These are phyloP conservation scores for Drosophila cardini DNA, from an alignment of 1,140 invertebrate genomes.

Conservation along the genomic window DNA sequence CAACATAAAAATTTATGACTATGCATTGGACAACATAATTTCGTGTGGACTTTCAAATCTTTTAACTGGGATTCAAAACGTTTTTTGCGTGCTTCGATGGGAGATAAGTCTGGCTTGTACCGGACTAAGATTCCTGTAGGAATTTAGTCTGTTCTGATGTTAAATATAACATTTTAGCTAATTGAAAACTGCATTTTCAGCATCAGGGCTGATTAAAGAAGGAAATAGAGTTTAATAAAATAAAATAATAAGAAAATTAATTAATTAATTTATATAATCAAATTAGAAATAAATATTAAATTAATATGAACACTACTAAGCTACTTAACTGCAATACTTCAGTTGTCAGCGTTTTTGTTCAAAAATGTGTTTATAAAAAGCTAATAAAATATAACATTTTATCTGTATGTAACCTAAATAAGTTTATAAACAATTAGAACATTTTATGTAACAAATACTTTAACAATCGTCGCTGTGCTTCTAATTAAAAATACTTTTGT, in stretches of 20 bases:
- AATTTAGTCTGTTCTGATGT: background rate
- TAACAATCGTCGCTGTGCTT: too few species aligned
- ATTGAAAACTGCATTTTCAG: constrained; percentile 6
- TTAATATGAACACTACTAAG: too few species aligned
- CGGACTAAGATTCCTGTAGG: constrained; percentile 6
- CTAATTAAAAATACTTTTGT: too few species aligned
- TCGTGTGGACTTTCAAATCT: constrained; percentile 57
- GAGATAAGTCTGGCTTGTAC: constrained; percentile 37
- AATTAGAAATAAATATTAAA: background rate
- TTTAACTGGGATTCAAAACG: constrained; percentile 54
- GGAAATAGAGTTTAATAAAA: background rate
- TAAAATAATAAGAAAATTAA: too few species aligned
- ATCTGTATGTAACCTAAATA: too few species aligned
- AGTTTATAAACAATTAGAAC: too few species aligned
- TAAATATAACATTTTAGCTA: constrained; percentile 11
- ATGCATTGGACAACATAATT: constrained; percentile 73
- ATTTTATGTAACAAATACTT: too few species aligned
- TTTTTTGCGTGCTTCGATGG: constrained; percentile 28
- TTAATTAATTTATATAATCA: constrained; percentile 3
- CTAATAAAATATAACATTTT: too few species aligned
- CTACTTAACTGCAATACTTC: background rate
- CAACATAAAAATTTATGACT: constrained; percentile 73
- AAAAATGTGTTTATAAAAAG: background rate
- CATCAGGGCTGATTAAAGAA: background rate
- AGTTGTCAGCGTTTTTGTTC: background rate